These are phyloP conservation scores for Rhamnusium bicolor DNA, from an alignment of 2,888 invertebrate species.

Conservation along the genomic window DNA sequence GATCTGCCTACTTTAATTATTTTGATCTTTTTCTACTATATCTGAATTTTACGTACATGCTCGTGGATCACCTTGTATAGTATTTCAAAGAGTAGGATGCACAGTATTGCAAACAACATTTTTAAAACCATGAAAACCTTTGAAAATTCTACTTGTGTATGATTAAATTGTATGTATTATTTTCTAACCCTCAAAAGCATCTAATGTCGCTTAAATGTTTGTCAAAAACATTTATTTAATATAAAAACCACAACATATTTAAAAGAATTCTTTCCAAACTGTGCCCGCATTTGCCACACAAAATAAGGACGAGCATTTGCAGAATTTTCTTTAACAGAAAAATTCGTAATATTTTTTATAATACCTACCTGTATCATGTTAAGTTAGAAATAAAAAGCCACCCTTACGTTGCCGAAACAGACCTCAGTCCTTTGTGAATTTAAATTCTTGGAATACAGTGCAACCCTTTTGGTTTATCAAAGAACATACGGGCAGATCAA, in stretches of 20 bases:
- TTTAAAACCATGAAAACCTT: too few relatives aligned
- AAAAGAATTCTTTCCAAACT: background rate
- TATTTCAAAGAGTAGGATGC: too few relatives aligned
- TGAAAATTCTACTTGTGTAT: too few relatives aligned
- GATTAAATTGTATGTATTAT: too few relatives aligned
- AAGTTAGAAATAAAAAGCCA: slow-evolving; percentile 37
- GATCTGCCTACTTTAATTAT: too few relatives aligned
- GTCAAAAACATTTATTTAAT: slow-evolving; percentile 3
- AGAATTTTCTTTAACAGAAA: slow-evolving; percentile 20
- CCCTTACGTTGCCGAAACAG: slow-evolving; percentile 42
- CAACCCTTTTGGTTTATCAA: slow-evolving; percentile 48
- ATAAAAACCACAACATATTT: slow-evolving; percentile 22
- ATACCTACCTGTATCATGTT: slow-evolving; percentile 46
- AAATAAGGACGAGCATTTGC: slow-evolving; percentile 1
- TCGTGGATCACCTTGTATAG: too few relatives aligned
- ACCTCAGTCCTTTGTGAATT: slow-evolving; percentile 52
- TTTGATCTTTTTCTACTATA: too few relatives aligned
- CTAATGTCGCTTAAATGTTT: background rate
- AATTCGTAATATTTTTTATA: slow-evolving; percentile 46
- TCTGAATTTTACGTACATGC: too few relatives aligned
- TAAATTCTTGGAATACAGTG: slow-evolving; percentile 49
- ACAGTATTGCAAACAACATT: too few relatives aligned
- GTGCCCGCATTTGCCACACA: slow-evolving; percentile 1
- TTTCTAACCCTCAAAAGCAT: background rate
- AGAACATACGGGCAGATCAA: slow-evolving; percentile 48